Percentiles rank a stretch among this genome's conserved stretches.
phyloP scores from a whole-genome alignment of 1,140 invertebrate genomes.

The Holcopasites calliopsidis region DNA sequence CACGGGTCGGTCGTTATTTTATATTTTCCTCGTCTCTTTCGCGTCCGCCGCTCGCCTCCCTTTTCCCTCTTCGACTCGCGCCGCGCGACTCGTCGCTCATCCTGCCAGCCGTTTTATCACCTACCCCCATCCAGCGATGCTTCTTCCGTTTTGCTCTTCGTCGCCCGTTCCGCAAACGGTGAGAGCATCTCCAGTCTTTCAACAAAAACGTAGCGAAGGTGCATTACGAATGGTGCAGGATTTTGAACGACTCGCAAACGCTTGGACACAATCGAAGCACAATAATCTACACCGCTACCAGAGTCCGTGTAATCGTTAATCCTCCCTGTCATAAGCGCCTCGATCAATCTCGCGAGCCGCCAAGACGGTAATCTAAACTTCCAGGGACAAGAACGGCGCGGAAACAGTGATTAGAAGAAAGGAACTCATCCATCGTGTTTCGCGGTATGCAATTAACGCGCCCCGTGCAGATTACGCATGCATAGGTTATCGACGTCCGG shows the following conservation, averaged over 20 bases:
- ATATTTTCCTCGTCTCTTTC: conserved; percentile 61
- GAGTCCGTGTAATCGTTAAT: too few relatives aligned
- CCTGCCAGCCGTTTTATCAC: conserved; percentile 46
- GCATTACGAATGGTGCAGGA: too few relatives aligned
- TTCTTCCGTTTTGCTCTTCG: not conserved
- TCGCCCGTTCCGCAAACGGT: not conserved
- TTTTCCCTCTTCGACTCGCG: conserved; percentile 8
- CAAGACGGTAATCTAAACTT: too few relatives aligned
- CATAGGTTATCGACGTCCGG: conserved; percentile 64
- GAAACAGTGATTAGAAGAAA: too few relatives aligned
- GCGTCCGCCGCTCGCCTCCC: conserved; percentile 1
- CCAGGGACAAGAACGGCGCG: too few relatives aligned
- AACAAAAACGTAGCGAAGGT: too few relatives aligned
- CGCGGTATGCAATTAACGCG: not conserved
- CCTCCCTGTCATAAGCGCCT: too few relatives aligned
- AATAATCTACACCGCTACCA: too few relatives aligned
- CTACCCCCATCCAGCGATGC: conserved; percentile 4
- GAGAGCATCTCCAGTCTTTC: too few relatives aligned
- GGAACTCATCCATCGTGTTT: not conserved
- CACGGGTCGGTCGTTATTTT: conserved; percentile 71
- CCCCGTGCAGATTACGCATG: conserved; percentile 30
- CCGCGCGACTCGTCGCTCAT: conserved; percentile 32
- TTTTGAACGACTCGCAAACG: too few relatives aligned
- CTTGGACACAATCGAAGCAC: too few relatives aligned
- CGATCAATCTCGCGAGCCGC: too few relatives aligned